Conservation (phyloP, 2,797 vertebrate species). For the Enteromius argenteus region DNA sequence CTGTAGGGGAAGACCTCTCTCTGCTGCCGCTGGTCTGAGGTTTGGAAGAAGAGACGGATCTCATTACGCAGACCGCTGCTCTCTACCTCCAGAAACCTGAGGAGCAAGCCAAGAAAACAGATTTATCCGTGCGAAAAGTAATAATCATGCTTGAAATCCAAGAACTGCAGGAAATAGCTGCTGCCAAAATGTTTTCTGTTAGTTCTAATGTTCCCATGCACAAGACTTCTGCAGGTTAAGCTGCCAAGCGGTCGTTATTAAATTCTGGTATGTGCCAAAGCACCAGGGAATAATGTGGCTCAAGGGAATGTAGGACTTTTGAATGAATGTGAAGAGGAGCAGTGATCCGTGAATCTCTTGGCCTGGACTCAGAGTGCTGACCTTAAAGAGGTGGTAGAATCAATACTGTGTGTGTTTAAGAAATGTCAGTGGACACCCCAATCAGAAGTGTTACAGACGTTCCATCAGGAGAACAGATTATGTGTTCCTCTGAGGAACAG, state of each 20-base stretch:
- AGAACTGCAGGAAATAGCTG: conserved; percentile 11
- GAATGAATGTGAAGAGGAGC: conserved; percentile 29
- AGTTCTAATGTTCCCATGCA: not conserved
- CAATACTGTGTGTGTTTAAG: conserved; percentile 49
- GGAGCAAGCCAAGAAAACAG: not conserved
- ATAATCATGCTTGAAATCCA: conserved; percentile 1
- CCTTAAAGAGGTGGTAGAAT: conserved; percentile 54
- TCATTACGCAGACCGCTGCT: conserved; percentile 87
- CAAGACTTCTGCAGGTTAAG: conserved; percentile 29
- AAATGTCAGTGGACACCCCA: conserved; percentile 54
- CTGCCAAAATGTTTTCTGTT: conserved; percentile 3
- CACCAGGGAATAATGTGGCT: not conserved
- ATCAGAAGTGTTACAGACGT: conserved; percentile 41
- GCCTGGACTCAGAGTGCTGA: conserved; percentile 39
- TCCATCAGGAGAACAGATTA: conserved; percentile 27
- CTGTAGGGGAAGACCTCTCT: conserved; percentile 88
- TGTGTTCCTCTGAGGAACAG: conserved; percentile 15
- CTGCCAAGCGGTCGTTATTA: conserved; percentile 25
- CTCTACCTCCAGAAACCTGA: conserved; percentile 84
- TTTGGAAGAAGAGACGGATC: conserved; percentile 85
- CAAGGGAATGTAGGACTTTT: conserved; percentile 21
- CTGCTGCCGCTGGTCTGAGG: conserved; percentile 78
- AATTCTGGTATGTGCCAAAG: conserved; percentile 7
- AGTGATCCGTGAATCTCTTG: conserved; percentile 39
- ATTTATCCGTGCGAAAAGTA: conserved; percentile 6